Conservation (phyloP, 1,140 invertebrate genomes). For the Andrena cerasifolii region DNA sequence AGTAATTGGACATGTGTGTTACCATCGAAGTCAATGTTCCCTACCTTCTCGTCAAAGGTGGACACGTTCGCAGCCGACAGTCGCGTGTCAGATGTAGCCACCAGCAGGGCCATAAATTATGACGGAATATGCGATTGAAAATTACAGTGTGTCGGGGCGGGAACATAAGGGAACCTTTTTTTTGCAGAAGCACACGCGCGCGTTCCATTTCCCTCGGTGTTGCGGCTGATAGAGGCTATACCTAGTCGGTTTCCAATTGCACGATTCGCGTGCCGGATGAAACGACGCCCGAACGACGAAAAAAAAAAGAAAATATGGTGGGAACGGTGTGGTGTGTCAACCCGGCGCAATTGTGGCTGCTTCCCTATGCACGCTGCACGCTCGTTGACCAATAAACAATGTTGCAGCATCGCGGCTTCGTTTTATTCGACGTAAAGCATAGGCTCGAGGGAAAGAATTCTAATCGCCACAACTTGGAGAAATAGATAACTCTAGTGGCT, state of each 20-base stretch:
- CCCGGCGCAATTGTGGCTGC: conserved; percentile 24
- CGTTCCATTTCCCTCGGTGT: not conserved
- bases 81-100: not conserved
- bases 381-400: conserved; percentile 28
- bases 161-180: not conserved
- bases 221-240: conserved; percentile 14
- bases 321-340: conserved; percentile 17
- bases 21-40: not conserved
- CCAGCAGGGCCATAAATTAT: conserved; percentile 16
- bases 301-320: conserved; percentile 31
- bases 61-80: not conserved
- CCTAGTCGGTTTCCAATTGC: conserved; percentile 28
- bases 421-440: not conserved
- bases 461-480: too few relatives aligned
- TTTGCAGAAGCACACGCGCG: not conserved
- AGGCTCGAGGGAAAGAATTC: not conserved
- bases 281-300: conserved; percentile 1
- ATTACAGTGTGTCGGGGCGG: not conserved
- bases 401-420: conserved; percentile 1
- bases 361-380: conserved; percentile 31
- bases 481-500: too few relatives aligned
- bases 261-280: conserved; percentile 24
- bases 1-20: too few relatives aligned
- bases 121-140: not conserved
- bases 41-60: not conserved